Evolutionary conservation across 2,113 vertebrate genomes (phyloP), one percentile per base, ranked within the genome.

Genomic region (Phasianus colchicus): DNA sequence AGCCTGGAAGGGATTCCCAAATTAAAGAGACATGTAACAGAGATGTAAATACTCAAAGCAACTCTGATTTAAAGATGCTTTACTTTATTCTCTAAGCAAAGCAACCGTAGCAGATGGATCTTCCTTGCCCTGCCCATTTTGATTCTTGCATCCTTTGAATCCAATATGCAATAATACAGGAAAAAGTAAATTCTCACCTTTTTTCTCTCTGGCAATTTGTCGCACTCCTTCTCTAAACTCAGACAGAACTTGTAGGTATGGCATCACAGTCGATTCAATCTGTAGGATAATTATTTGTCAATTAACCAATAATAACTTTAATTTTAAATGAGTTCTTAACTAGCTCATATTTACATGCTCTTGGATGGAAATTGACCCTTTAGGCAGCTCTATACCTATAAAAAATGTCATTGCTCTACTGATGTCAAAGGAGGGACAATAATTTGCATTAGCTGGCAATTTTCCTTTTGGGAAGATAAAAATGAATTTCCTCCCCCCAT

Each of bases 211-310:
- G 95, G 99, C 99, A 11, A 99, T 99, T 90, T 96, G 98, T 13
- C 99, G 96, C 50, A 99, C 98, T 1, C 96, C 96, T 93, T 99
- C 99, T 92, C 99, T 98, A 97, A 99, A 99, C 34, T 99, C 98
- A 0, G 99, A 99, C 75, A 99, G 95, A 18, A 98, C 98, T 4
- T 98, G 95, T 27, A 99, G 98, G 95, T 99, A 99, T 2, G 99
- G 99, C 99, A 99, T 98, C 95, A 99, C 98, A 1, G 98, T 98
- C 96, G 97, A 96, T 97, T 99, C 99, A 82, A 99, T 96, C 99
- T 99, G 97, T 2, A 82, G 71, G 60, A 48, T 43, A 86, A 95
- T 78, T 55, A 86, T 64, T 86, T 90, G 45, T 66, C 57, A 78
- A 73, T 96, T 93, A 95, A 45, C 6, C 50, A 52, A 77, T 77